Evolutionary conservation across 2,113 vertebrate species (phyloP), one percentile per base, ranked within the genome.

Genomic region (Pygathrix nemaeus): DNA sequence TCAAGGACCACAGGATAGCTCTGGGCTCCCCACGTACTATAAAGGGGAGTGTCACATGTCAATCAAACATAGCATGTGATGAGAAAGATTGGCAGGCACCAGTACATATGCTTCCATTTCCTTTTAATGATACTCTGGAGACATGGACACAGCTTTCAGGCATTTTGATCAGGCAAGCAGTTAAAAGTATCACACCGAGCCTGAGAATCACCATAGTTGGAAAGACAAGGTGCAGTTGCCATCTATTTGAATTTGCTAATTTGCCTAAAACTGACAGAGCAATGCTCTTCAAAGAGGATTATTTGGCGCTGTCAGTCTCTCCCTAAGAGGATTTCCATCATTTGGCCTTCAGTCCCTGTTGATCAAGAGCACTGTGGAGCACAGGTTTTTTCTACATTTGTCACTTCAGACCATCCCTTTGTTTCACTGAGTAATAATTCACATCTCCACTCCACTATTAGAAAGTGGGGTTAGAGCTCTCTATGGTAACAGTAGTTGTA

Each of bases 191-290:
- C 96, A 92, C 83, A 68, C 95, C 70, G 96, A 97, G 35, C 7
- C 78, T 0, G 30, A 16, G 70, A 94, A 94, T 92, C 96, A 76
- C 75, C 83, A 20, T 6, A 80, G 86, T 72, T 98, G 88, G 80
- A 88, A 88, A 97, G 97, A 97, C 88, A 96, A 96, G 82, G 93
- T 96, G 61, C 64, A n/a, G n/a, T 3, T 61, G 40, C 17, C 57
- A 87, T 79, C 97, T 43, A 86, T 96, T 52, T 85, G 64, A 93
- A 96, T 82, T 97, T 84, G 61, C 92, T 97, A 82, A 98, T 98
- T 75, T 96, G 88, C 91, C 96, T 95, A 95, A 14, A 97, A 95
- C 59, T 97, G 97, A 93, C 96, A 96, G 90, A 76, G 84, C 7
- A 90, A 50, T 80, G 16, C 95, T 81, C 85, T 52, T 96, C 96